These are phyloP conservation scores for Cygnus olor DNA, from an alignment of 2,797 vertebrate species.

Conservation along the genomic window DNA sequence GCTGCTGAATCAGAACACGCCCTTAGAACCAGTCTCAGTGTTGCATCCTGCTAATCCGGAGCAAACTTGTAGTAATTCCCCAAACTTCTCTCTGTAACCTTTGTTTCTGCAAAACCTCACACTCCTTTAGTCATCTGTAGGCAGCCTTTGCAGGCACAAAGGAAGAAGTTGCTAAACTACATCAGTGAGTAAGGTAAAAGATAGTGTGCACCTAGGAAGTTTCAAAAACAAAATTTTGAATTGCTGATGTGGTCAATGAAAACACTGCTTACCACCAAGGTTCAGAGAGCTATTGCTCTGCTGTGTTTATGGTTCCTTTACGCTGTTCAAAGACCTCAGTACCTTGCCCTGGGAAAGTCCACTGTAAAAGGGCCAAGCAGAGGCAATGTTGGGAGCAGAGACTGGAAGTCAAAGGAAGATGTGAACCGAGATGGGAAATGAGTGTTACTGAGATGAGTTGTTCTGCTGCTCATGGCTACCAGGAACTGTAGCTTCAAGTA, in stretches of 20 bases:
- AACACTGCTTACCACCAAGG: background rate
- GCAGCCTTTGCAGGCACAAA: background rate
- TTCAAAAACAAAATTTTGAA: background rate
- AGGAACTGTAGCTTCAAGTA: background rate
- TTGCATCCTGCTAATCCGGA: background rate
- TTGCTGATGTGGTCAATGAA: background rate
- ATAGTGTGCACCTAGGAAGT: background rate
- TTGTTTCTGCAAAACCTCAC: background rate
- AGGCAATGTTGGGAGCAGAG: background rate
- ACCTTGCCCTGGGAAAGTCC: background rate
- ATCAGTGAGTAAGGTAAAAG: background rate
- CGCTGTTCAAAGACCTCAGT: background rate
- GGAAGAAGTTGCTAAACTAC: background rate
- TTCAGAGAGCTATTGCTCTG: background rate
- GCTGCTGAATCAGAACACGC: background rate
- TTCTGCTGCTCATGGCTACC: background rate
- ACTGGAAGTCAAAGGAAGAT: too few relatives aligned
- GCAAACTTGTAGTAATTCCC: background rate
- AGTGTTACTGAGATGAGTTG: background rate
- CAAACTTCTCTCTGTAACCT: background rate
- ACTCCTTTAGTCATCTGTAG: background rate
- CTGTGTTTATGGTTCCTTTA: background rate
- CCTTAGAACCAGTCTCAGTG: background rate
- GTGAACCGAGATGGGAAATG: background rate
- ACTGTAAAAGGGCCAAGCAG: background rate